A percentile compares a stretch with the other conserved stretches of the same genome.
phyloP scores from a whole-genome alignment of 2,113 vertebrate species.

The Oryzias javanicus region DNA sequence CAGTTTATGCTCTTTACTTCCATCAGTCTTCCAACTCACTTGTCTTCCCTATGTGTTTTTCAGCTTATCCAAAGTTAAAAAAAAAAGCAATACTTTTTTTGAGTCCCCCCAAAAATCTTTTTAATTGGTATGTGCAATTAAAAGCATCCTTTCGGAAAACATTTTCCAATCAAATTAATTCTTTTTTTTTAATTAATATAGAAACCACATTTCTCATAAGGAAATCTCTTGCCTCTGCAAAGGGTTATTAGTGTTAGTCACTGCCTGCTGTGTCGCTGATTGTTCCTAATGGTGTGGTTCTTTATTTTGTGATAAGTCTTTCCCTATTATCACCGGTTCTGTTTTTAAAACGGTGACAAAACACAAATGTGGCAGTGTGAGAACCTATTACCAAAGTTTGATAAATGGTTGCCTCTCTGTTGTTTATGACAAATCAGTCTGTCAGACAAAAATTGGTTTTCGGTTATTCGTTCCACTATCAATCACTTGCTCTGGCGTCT shows the following conservation, averaged over 20 bases:
- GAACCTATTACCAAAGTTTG: conserved; percentile 19
- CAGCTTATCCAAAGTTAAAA: not conserved
- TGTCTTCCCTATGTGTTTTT: conserved; percentile 24
- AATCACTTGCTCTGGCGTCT: conserved; percentile 41
- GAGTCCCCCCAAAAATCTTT: not conserved
- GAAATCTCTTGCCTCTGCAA: conserved; percentile 1
- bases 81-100: not conserved
- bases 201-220: too few species aligned
- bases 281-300: conserved; percentile 29
- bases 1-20: conserved; percentile 25
- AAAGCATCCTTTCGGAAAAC: not conserved
- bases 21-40: not conserved
- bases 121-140: not conserved
- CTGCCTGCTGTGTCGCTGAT: not conserved
- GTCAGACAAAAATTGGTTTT: conserved; percentile 33
- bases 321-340: conserved; percentile 4
- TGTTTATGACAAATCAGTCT: conserved; percentile 21
- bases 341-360: conserved; percentile 8
- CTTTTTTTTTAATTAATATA: too few species aligned
- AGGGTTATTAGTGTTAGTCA: not conserved
- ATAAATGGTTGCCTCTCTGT: conserved; percentile 28
- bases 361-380: conserved; percentile 33
- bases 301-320: conserved; percentile 13
- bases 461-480: conserved; percentile 36
- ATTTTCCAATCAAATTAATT: too few species aligned